These are phyloP conservation scores for Antitype chi DNA, from an alignment of 2,888 invertebrate species.

Conservation along the genomic window DNA sequence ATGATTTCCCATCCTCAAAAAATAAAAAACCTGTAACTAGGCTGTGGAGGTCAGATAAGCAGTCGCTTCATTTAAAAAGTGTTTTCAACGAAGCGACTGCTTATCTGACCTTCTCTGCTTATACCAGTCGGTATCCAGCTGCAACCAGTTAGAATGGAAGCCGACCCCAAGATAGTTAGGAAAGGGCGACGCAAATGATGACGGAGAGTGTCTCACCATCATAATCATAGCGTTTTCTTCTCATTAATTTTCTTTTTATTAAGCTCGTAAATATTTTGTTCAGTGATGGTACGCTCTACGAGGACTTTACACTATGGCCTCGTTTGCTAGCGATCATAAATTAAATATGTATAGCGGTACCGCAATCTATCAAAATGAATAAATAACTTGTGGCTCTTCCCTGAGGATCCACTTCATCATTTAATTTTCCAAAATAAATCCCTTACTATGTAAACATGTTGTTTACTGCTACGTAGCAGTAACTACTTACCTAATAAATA, in stretches of 20 bases:
- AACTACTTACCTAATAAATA: too few species aligned
- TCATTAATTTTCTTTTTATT: not conserved
- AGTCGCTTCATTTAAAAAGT: too few species aligned
- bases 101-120: too few species aligned
- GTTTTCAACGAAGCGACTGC: too few species aligned
- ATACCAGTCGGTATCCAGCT: too few species aligned
- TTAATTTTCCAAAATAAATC: constrained; percentile 5
- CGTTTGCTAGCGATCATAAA: constrained; percentile 40
- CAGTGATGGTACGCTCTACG: not conserved
- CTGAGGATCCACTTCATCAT: constrained; percentile 27
- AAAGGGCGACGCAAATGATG: too few species aligned
- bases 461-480: not conserved
- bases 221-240: not conserved
- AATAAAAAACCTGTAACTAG: too few species aligned
- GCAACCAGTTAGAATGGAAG: too few species aligned
- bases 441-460: not conserved
- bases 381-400: constrained; percentile 26
- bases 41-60: too few species aligned
- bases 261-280: not conserved
- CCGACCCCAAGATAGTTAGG: too few species aligned
- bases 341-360: constrained; percentile 54
- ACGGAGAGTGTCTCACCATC: too few species aligned
- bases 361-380: constrained; percentile 46
- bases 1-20: too few species aligned
- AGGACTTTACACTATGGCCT: not conserved